Percentiles rank a stretch among this genome's conserved stretches.
These are phyloP conservation scores for Ochropleura leucogaster DNA, from an alignment of 2,888 invertebrate species.

Conservation along the genomic window DNA sequence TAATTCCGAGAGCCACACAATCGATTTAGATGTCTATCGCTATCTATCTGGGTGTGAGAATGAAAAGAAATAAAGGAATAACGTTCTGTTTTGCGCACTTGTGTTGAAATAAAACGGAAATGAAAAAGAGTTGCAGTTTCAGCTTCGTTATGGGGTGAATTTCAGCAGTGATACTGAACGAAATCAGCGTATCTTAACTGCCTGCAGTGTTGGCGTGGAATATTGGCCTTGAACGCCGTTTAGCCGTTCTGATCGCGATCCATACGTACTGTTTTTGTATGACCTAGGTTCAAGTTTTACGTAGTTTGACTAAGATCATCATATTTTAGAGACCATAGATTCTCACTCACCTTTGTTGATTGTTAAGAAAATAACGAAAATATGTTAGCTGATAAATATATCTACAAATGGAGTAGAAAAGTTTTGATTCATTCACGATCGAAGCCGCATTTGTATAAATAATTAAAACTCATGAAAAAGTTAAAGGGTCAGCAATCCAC, in stretches of 20 bases:
- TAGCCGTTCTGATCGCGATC: neutral
- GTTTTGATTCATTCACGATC: neutral
- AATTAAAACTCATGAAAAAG: neutral
- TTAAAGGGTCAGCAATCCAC: no score
- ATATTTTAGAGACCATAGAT: no score
- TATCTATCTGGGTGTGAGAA: conserved; percentile 36
- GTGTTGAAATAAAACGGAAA: conserved; percentile 11
- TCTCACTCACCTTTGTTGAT: no score
- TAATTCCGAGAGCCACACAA: conserved; percentile 58
- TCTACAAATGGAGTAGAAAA: neutral
- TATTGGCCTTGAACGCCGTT: neutral
- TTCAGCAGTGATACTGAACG: neutral
- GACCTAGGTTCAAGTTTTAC: no score
- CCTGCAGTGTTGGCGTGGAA: neutral
- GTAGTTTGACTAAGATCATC: no score
- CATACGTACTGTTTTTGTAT: no score
- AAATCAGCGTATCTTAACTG: neutral
- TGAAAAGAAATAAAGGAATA: conserved; percentile 23
- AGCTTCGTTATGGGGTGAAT: neutral
- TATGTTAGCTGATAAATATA: no score
- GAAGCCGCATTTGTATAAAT: neutral
- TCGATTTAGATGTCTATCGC: conserved; percentile 55
- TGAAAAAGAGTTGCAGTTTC: neutral
- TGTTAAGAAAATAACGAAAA: no score
- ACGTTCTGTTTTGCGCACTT: neutral